Evolutionary conservation across 2,888 invertebrate genomes (phyloP), one percentile per base, ranked within the genome.

Genomic region (Drosophila diplacantha): DNA sequence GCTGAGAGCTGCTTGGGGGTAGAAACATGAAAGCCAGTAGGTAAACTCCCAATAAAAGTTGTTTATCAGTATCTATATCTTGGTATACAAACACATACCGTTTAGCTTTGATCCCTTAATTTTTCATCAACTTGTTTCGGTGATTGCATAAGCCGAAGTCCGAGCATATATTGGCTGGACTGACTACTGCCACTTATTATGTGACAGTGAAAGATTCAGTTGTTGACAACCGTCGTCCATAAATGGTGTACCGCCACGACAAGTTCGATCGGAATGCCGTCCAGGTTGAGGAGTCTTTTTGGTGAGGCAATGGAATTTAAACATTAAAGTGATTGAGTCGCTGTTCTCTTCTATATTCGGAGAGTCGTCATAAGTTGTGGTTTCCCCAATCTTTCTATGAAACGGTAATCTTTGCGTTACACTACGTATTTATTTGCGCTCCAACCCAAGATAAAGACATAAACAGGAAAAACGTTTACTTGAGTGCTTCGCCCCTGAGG

Each of bases 141-240:
- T 22, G 18, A 50, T 55, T 50, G 55, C 50, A 31, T 38, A 55
- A 55, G 22, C 12, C 12, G 3, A 24, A 9, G 9, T 24, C n/a
- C n/a, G 1, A 11, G 54, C 26, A 46, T 46, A 46, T 46, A 34
- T 46, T 52, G 52, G 9, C n/a, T 16, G 14, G 44, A 24, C 24
- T 44, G 53, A 53, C 11, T 7, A 14, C 35, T 12, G 35, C 53
- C 32, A 24, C 24, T 44, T 53, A 34, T 53, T 53, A 53, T 53
- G 44, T 26, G 44, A 53, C 44, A 32, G 34, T 5, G 44, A 53
- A 71, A 22, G 37, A 55, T 55, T 49, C 22, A 49, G 58, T 60
- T 62, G 62, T 52, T 66, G 72, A 69, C 69, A 72, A 56, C 16
- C 32, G 51, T 61, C 59, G 46, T 38, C 68, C 71, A 71, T 74